Base-by-base conservation (phyloP, 2,888 invertebrate species). In the Zootermopsis nevadensis region DNA sequence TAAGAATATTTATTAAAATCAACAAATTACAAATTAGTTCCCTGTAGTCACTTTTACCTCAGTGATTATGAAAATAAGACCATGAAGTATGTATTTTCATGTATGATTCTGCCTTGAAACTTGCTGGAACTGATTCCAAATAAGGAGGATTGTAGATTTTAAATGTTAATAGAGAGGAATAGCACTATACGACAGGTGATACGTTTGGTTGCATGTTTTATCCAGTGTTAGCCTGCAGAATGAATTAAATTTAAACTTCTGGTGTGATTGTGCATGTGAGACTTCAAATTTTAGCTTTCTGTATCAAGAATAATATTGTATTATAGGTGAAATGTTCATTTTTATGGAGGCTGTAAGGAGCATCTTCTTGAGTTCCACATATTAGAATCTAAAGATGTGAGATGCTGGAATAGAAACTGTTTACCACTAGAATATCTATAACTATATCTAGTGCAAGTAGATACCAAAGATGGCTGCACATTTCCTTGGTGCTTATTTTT, bases 401-500 rank as follows among this genome's bases (percentile, higher is more conserved):
- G n/a, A 19, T 60, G 27, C 60, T 60, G 27, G 55, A 55, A 55
- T 60, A 60, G 7, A 15, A 60, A 60, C 60, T 60, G 60, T 60
- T 60, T 60, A 60, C 60, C 60, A 60, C 60, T 60, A 60, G 60
- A 60, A 60, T 60, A 60, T 27, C 60, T 60, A 60, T n/a, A 60
- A 60, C n/a, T 27, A 60, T 31, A 76, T n/a, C 42, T 66, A 76
- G 82, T 79, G 79, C 66, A 69, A 77, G 67, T 83, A 79, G 69
- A 80, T 74, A 80, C 84, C 84, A 84, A 84, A 82, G 82, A 84
- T 79, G 35, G 53, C 74, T 74, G 81, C 74, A 81, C 66, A 81
- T 60, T 82, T 80, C 81, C 82, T 84, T 69, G 82, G 84, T 80
- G 80, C 82, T 82, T 84, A 84, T 82, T 84, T 84, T 82, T 84